Percentiles rank a stretch among this genome's conserved stretches.
phyloP scores from a whole-genome alignment of 2,888 invertebrate genomes.

The Drosophila histrio region DNA sequence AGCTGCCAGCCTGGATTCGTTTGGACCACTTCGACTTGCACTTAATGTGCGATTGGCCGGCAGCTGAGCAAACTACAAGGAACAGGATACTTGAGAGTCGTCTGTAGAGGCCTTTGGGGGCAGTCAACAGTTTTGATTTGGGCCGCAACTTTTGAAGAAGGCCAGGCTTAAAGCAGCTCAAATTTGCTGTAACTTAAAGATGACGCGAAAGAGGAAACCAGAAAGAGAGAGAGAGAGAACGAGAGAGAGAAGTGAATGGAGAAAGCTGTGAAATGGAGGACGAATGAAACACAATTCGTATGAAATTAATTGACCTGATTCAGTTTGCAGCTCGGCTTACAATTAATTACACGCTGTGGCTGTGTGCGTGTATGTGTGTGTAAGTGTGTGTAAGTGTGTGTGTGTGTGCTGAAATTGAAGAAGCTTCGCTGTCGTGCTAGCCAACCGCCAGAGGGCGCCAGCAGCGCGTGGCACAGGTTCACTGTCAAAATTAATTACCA shows the following conservation, averaged over 20 bases:
- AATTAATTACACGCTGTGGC: slow-evolving; percentile 80
- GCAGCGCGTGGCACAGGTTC: slow-evolving; percentile 70
- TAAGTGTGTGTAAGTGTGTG: background rate
- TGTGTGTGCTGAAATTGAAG: slow-evolving; percentile 55
- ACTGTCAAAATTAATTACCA: slow-evolving; percentile 79
- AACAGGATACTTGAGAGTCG: slow-evolving; percentile 42
- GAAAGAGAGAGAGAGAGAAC: background rate
- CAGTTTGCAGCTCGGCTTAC: slow-evolving; percentile 77
- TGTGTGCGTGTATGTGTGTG: background rate
- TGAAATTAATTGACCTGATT: slow-evolving; percentile 83
- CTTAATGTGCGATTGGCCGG: slow-evolving; percentile 61
- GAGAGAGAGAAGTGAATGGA: background rate
- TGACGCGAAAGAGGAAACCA: background rate
- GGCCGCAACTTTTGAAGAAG: slow-evolving; percentile 30
- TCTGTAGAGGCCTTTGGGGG: slow-evolving; percentile 5
- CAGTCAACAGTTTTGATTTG: slow-evolving; percentile 50
- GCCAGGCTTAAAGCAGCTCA: slow-evolving; percentile 37
- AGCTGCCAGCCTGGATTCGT: background rate
- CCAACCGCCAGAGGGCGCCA: slow-evolving; percentile 37
- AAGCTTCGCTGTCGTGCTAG: slow-evolving; percentile 32
- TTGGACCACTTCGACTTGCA: slow-evolving; percentile 53
- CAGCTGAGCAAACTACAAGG: slow-evolving; percentile 44
- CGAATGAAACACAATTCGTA: slow-evolving; percentile 37
- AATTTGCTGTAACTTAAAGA: slow-evolving; percentile 30
- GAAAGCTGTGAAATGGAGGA: background rate